phyloP scores from a whole-genome alignment of 1,140 invertebrate genomes.

The Hestina assimilis region DNA sequence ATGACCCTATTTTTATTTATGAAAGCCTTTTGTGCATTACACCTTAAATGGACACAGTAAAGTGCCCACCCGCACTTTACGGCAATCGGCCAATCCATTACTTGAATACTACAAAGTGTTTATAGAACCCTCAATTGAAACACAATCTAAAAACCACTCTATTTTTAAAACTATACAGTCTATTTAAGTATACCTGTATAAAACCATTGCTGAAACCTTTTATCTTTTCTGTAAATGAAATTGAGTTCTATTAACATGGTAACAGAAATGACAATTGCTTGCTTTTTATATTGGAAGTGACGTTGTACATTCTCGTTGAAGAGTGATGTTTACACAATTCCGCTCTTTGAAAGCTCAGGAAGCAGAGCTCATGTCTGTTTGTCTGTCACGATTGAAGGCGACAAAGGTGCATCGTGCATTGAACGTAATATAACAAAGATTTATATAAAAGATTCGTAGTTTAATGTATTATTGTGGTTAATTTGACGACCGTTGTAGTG shows the following conservation, averaged over 20 bases:
- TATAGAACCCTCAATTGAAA: slow-evolving; percentile 17
- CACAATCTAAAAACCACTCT: slow-evolving; percentile 31
- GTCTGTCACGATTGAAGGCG: slow-evolving; percentile 32
- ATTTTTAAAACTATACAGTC: background rate
- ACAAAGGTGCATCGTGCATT: slow-evolving; percentile 16
- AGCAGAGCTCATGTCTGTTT: slow-evolving; percentile 31
- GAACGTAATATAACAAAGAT: background rate
- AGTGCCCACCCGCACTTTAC: slow-evolving; percentile 57
- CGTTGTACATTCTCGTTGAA: slow-evolving; percentile 14
- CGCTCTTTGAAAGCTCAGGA: slow-evolving; percentile 31
- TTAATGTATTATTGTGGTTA: no score
- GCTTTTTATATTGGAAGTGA: slow-evolving; percentile 8
- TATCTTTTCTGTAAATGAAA: slow-evolving; percentile 3
- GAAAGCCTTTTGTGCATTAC: slow-evolving; percentile 43
- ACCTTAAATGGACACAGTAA: slow-evolving; percentile 44
- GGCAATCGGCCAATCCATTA: slow-evolving; percentile 66
- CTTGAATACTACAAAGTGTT: slow-evolving; percentile 39
- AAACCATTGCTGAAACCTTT: slow-evolving; percentile 16
- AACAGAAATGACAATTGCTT: background rate
- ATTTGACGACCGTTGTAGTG: no score
- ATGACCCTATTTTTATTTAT: slow-evolving; percentile 28
- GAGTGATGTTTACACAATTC: slow-evolving; percentile 33
- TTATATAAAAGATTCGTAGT: background rate
- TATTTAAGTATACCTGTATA: background rate
- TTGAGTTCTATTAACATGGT: background rate